These are phyloP conservation scores for Anguilla rostrata DNA, from an alignment of 2,113 vertebrate genomes.

Conservation along the genomic window DNA sequence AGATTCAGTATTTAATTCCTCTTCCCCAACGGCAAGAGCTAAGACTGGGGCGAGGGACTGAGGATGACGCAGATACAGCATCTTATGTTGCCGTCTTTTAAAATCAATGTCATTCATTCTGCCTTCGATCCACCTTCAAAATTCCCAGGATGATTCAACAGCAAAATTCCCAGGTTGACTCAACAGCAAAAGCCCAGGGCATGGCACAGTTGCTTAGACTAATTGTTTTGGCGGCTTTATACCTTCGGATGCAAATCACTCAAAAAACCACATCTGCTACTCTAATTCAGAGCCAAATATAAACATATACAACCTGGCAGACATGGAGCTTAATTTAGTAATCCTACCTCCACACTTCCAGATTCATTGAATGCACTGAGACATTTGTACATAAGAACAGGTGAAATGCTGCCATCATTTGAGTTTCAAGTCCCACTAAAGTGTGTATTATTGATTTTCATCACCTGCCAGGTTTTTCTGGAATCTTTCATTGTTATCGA, in stretches of 20 bases:
- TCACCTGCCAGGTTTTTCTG: too few relatives aligned
- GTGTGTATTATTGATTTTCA: background rate
- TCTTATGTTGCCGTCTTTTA: too few relatives aligned
- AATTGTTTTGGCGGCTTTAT: background rate
- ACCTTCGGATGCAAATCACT: background rate
- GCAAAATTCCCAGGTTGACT: background rate
- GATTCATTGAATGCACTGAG: background rate
- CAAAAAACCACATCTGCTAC: background rate
- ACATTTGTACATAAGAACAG: background rate
- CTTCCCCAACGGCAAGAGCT: background rate
- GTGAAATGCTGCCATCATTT: background rate
- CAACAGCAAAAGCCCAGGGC: background rate
- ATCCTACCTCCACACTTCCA: background rate
- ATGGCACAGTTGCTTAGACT: background rate
- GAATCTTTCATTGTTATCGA: background rate
- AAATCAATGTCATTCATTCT: background rate
- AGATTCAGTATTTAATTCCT: background rate
- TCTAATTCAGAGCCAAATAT: background rate
- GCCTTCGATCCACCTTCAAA: background rate
- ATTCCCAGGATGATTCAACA: background rate
- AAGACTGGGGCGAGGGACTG: too few relatives aligned
- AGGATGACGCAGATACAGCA: too few relatives aligned
- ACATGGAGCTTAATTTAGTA: background rate
- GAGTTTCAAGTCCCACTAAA: background rate
- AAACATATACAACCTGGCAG: background rate